These are phyloP conservation scores for Sphaeramia orbicularis DNA, from an alignment of 2,797 vertebrate species.

Conservation along the genomic window DNA sequence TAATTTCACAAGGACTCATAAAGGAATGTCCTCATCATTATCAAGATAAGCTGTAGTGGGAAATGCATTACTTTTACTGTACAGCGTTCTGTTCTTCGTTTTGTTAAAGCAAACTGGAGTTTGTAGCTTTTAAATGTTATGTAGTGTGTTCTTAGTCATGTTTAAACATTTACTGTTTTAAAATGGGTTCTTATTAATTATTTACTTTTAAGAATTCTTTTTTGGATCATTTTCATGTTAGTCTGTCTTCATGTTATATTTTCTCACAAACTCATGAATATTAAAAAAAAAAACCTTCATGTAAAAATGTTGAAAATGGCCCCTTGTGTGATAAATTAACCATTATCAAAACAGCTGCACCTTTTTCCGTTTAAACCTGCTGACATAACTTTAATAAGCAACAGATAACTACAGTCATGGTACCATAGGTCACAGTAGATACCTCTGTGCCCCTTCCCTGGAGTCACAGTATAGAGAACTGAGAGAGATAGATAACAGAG, in stretches of 20 bases:
- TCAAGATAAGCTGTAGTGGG: constrained; percentile 24
- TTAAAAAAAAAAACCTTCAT: neutral
- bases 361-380: constrained; percentile 45
- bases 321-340: constrained; percentile 58
- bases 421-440: constrained; percentile 54
- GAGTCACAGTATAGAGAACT: constrained; percentile 31
- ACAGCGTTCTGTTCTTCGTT: neutral
- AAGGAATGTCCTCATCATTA: neutral
- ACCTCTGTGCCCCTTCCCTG: constrained; percentile 5
- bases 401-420: constrained; percentile 57
- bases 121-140: neutral
- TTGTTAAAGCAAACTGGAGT: neutral
- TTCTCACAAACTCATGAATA: neutral
- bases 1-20: constrained; percentile 23
- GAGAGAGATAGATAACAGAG: constrained; percentile 21
- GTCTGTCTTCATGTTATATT: too few species aligned
- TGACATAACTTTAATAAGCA: constrained; percentile 62
- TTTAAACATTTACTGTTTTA: neutral
- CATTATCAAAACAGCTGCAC: constrained; percentile 42
- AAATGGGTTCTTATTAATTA: neutral
- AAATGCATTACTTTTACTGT: neutral
- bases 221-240: too few species aligned
- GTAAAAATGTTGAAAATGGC: neutral
- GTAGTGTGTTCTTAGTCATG: neutral
- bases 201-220: too few species aligned